phyloP scores from a whole-genome alignment of 2,888 invertebrate species.

The Melinaea menophilus region DNA sequence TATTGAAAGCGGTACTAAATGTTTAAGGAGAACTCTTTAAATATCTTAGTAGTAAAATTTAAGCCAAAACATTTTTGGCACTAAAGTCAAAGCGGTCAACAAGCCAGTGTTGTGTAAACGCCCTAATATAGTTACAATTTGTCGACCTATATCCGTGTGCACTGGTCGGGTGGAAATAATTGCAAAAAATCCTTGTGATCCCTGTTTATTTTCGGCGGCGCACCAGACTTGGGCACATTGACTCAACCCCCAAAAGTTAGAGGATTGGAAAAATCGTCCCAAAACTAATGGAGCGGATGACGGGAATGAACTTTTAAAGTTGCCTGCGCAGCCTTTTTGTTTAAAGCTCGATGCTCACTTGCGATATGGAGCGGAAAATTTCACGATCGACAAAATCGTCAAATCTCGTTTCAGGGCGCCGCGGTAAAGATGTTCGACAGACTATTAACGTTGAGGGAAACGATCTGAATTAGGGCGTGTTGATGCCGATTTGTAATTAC shows the following conservation, averaged over 20 bases:
- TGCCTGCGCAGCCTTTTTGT: constrained; percentile 29
- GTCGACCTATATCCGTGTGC: constrained; percentile 21
- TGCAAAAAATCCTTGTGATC: constrained; percentile 49
- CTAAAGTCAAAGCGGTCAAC: constrained; percentile 29
- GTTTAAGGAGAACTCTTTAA: constrained; percentile 20
- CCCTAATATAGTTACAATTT: constrained; percentile 32
- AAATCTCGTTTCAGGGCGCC: constrained; percentile 21
- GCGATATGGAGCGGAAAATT: constrained; percentile 30
- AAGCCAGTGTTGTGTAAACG: constrained; percentile 30
- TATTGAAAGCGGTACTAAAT: constrained; percentile 22
- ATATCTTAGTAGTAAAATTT: constrained; percentile 24
- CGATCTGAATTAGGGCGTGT: constrained; percentile 11
- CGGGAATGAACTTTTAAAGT: constrained; percentile 62
- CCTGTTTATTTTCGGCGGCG: constrained; percentile 55
- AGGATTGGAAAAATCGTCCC: constrained; percentile 57
- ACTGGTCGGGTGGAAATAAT: constrained; percentile 30
- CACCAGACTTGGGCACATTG: constrained; percentile 40
- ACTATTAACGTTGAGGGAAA: constrained; percentile 12
- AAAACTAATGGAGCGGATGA: constrained; percentile 64
- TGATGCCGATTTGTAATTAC: constrained; percentile 9
- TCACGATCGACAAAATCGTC: constrained; percentile 30
- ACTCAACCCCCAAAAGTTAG: constrained; percentile 48
- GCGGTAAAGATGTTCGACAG: constrained; percentile 22
- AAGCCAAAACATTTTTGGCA: constrained; percentile 28
- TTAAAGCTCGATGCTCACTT: constrained; percentile 24